Conservation (phyloP, 1,140 invertebrate genomes). For the Olivierus martensii region DNA sequence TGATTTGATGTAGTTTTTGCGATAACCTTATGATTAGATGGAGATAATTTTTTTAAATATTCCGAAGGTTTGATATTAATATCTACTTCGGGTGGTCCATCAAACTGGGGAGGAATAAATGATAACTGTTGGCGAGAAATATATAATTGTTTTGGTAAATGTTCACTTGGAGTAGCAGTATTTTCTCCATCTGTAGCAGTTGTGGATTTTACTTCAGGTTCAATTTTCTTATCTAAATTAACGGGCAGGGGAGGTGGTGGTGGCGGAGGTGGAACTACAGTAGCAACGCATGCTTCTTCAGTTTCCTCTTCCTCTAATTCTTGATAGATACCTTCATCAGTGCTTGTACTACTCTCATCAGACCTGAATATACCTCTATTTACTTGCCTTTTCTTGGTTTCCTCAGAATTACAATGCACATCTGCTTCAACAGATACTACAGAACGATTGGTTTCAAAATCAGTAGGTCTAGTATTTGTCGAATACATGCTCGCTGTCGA, state of each 20-base stretch:
- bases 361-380: neutral
- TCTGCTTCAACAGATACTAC: too few relatives aligned
- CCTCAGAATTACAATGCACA: too few relatives aligned
- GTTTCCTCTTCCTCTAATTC: constrained; percentile 7
- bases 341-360: constrained; percentile 19
- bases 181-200: neutral
- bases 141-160: neutral
- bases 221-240: constrained; percentile 20
- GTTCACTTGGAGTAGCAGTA: too few relatives aligned
- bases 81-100: constrained; percentile 43
- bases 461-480: too few relatives aligned
- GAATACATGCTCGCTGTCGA: too few relatives aligned
- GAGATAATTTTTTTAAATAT: constrained; percentile 64
- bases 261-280: constrained; percentile 37
- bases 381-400: too few relatives aligned
- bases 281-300: constrained; percentile 7
- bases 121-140: constrained; percentile 40
- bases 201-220: neutral
- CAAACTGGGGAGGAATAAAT: constrained; percentile 78
- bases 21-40: too few relatives aligned
- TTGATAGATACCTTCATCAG: constrained; percentile 22
- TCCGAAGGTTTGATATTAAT: constrained; percentile 83
- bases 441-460: too few relatives aligned
- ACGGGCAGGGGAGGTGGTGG: constrained; percentile 41
- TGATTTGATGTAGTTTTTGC: too few relatives aligned